A percentile compares a stretch with the other conserved stretches of the same genome.
These are phyloP conservation scores for Apotomis capreana DNA, from an alignment of 2,888 invertebrate species.

Conservation along the genomic window DNA sequence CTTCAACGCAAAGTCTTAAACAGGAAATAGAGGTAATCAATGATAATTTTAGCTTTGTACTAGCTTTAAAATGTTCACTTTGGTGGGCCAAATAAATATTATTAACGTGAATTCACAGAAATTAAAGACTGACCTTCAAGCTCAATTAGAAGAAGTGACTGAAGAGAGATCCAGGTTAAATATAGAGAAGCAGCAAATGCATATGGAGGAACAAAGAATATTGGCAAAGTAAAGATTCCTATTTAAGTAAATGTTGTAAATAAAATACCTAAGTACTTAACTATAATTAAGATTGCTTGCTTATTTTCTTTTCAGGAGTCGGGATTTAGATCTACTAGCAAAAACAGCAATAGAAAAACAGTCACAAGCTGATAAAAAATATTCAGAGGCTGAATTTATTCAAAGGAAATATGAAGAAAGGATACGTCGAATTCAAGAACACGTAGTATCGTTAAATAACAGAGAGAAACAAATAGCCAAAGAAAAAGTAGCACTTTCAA, in stretches of 20 bases:
- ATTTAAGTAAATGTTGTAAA: neutral
- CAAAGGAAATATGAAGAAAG: conserved; percentile 83
- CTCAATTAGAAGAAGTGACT: conserved; percentile 71
- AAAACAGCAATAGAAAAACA: conserved; percentile 84
- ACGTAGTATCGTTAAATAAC: conserved; percentile 78
- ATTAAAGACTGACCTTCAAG: conserved; percentile 73
- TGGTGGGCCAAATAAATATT: neutral
- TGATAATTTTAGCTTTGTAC: neutral
- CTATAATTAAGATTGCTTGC: neutral
- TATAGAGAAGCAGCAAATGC: conserved; percentile 71
- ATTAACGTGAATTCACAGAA: conserved; percentile 57
- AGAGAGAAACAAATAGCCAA: conserved; percentile 85
- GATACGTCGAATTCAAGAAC: conserved; percentile 82
- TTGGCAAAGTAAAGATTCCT: conserved; percentile 65
- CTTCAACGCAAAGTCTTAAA: conserved; percentile 66
- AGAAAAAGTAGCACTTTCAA: conserved; percentile 84
- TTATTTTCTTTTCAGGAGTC: conserved; percentile 60
- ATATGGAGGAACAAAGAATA: conserved; percentile 75
- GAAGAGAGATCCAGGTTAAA: conserved; percentile 73
- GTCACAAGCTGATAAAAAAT: conserved; percentile 82
- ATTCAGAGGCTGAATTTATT: conserved; percentile 80
- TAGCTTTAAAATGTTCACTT: too few relatives aligned
- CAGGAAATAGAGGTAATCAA: conserved; percentile 71
- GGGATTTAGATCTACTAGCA: conserved; percentile 80
- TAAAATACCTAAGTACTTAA: neutral